Conservation (phyloP, 2,888 invertebrate species). For the Labia minor region DNA sequence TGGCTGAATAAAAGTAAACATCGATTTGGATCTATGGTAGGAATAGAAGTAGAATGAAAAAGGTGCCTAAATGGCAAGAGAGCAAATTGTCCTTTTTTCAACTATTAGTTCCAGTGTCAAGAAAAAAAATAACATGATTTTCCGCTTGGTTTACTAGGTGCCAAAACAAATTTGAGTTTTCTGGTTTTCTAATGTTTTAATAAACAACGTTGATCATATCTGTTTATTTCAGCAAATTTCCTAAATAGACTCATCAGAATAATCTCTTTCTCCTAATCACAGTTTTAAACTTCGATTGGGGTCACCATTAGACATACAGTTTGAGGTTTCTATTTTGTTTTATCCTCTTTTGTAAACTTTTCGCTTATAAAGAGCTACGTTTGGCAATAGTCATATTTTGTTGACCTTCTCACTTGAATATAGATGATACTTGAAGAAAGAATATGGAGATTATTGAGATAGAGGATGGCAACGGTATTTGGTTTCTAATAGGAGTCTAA, state of each 20-base stretch:
- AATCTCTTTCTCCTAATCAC: no score
- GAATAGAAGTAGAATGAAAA: no score
- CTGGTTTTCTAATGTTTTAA: no score
- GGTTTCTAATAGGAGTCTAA: background rate
- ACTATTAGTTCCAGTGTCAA: background rate
- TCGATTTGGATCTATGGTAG: no score
- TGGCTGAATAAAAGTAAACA: no score
- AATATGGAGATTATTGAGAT: background rate
- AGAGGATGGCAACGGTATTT: background rate
- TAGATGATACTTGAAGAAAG: background rate
- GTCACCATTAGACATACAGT: background rate
- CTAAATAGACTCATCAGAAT: no score
- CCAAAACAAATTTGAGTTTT: background rate
- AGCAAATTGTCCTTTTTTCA: background rate
- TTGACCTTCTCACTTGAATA: background rate
- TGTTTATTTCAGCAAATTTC: no score
- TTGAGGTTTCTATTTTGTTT: background rate
- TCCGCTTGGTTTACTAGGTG: constrained; percentile 7
- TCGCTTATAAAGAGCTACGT: background rate
- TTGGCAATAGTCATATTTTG: background rate
- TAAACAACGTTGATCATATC: no score
- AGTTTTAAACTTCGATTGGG: background rate
- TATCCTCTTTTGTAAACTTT: background rate
- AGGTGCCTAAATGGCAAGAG: background rate
- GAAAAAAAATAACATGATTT: constrained; percentile 1